Base-by-base conservation (phyloP, 2,113 vertebrate genomes). In the Leucosticte australis region DNA sequence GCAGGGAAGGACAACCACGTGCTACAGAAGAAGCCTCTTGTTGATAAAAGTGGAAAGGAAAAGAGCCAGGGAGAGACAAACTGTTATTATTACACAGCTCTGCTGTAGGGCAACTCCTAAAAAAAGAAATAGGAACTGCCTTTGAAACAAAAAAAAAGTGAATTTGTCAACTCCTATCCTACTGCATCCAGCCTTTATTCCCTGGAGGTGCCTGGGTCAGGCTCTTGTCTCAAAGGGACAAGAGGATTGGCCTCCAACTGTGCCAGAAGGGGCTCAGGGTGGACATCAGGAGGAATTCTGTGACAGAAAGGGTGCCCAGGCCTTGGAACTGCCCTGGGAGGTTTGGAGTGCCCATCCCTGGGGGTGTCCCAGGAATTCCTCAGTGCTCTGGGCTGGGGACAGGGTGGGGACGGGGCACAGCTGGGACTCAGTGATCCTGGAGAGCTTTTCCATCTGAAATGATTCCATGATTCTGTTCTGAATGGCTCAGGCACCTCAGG, bases 341-440 rank as follows among this genome's bases (percentile, higher is more conserved):
- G 39, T 0, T 1, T 53, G 62, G 16, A 27, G 46, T 47, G 0
- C 9, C n/a, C 55, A 13, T 7, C 26, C 41, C 53, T 75, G 53
- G 13, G 14, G 13, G 23, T 46, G 69, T 4, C 46, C 77, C 2
- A 13, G 46, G 39, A 52, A 39, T 2, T 7, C 4, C 33, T 47
- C 6, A 19, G 39, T 0, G 62, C 69, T 52, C 60, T 59, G 69
- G 46, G 37, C 31, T 44, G 59, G 76, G 12, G 37, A 44, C 22
- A 24, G 23, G 21, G 59, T 50, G 59, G 31, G 33, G 1, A 41
- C 11, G 0, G 1, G 28, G n/a, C 69, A 55, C 62, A 68, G 62
- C 7, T 22, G 2, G 70, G 41, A 30, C 15, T 53, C 1, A 0
- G 1, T 12, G 39, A 0, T 2, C 14, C 0, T 4, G 12, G 24